Percentiles rank a stretch among this genome's conserved stretches.
phyloP scores from a whole-genome alignment of 2,888 invertebrate species.

The Crematogaster levior region DNA sequence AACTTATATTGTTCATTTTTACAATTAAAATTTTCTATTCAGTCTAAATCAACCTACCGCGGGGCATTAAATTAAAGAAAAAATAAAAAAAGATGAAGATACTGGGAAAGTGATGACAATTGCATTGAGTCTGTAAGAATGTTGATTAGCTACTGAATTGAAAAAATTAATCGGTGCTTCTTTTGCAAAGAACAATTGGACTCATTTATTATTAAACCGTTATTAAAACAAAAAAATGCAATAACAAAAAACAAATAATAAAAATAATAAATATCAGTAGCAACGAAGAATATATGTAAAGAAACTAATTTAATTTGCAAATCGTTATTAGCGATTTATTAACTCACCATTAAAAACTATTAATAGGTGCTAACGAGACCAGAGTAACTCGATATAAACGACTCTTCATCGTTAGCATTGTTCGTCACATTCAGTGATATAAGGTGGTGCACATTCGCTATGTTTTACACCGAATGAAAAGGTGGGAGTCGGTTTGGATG shows the following conservation, averaged over 20 bases:
- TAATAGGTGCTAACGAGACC: not conserved
- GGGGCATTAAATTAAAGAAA: not conserved
- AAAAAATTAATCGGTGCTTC: not conserved
- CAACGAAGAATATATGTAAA: not conserved
- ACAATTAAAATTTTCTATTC: not conserved
- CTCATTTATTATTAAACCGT: not conserved
- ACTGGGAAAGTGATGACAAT: not conserved
- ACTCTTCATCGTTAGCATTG: conserved; percentile 42
- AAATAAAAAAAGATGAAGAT: not conserved
- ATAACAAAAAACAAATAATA: too few species aligned
- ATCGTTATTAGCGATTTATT: not conserved
- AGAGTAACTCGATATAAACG: not conserved
- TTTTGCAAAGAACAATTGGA: not conserved
- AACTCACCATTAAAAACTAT: not conserved
- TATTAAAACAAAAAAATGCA: not conserved
- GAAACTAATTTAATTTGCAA: not conserved
- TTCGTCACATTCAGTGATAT: conserved; percentile 85
- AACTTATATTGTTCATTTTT: too few species aligned
- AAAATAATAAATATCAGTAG: too few species aligned
- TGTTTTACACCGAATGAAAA: conserved; percentile 89
- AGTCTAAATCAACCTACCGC: not conserved
- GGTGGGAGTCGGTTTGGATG: conserved; percentile 85
- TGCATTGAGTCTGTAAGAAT: not conserved
- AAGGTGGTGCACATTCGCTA: conserved; percentile 87
- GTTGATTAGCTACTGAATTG: not conserved